phyloP scores from a whole-genome alignment of 2,888 invertebrate genomes.

The Drosophila subquinaria region DNA sequence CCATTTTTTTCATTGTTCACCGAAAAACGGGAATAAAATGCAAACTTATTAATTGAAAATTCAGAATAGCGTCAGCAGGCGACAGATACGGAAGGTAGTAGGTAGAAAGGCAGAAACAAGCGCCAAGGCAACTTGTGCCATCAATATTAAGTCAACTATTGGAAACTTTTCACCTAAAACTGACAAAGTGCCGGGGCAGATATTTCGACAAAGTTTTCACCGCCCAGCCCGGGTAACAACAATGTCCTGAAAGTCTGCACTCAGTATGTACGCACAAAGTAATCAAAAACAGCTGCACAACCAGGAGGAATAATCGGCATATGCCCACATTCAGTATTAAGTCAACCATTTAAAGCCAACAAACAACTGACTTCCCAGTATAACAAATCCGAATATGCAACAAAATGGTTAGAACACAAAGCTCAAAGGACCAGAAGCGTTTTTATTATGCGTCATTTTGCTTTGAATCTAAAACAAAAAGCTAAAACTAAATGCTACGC shows the following conservation, averaged over 20 bases:
- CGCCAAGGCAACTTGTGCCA: constrained; percentile 53
- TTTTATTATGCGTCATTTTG: constrained; percentile 55
- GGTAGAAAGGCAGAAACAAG: constrained; percentile 20
- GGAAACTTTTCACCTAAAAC: constrained; percentile 74
- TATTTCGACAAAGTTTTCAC: constrained; percentile 56
- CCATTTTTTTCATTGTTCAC: constrained; percentile 20
- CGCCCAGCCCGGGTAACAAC: constrained; percentile 24
- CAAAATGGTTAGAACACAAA: background rate
- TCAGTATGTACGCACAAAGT: constrained; percentile 30
- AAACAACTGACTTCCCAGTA: background rate
- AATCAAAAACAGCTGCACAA: constrained; percentile 58
- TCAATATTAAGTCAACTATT: constrained; percentile 66
- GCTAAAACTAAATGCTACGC: constrained; percentile 12
- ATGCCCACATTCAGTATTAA: background rate
- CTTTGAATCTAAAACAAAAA: constrained; percentile 49
- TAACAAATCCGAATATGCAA: background rate
- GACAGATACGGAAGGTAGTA: constrained; percentile 24
- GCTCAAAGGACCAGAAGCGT: constrained; percentile 32
- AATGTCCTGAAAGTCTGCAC: constrained; percentile 45
- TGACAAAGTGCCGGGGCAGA: constrained; percentile 57
- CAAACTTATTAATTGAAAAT: constrained; percentile 76
- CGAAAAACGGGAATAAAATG: constrained; percentile 39
- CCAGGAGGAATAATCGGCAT: constrained; percentile 1
- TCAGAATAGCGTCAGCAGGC: constrained; percentile 30
- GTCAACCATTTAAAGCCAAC: background rate